Conservation (phyloP, 1,140 invertebrate genomes). For the Atta cephalotes region DNA sequence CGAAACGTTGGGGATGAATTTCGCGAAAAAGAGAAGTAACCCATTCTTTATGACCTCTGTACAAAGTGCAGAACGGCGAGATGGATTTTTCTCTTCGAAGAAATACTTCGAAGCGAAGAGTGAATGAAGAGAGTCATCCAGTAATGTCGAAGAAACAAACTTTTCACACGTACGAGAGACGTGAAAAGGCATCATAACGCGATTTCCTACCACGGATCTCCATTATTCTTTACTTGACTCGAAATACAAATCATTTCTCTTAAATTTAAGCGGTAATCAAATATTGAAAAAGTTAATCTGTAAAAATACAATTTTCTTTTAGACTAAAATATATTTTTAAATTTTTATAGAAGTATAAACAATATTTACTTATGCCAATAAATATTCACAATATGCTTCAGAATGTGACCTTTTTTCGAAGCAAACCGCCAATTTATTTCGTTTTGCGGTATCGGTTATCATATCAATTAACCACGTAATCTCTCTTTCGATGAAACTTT, state of each 20-base stretch:
- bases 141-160: constrained; percentile 51
- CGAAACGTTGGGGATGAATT: constrained; percentile 3
- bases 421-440: neutral
- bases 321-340: neutral
- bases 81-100: neutral
- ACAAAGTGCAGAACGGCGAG: constrained; percentile 11
- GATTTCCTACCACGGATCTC: constrained; percentile 36
- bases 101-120: neutral
- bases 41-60: constrained; percentile 16
- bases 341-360: neutral
- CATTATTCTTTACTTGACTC: constrained; percentile 58
- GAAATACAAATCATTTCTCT: neutral
- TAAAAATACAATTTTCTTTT: neutral
- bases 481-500: neutral
- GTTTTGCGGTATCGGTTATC: neutral
- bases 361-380: constrained; percentile 56
- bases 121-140: constrained; percentile 36
- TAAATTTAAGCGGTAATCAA: neutral
- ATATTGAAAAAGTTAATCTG: neutral
- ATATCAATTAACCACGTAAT: neutral
- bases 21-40: constrained; percentile 16
- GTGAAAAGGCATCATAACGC: constrained; percentile 49
- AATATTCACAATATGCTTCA: constrained; percentile 44
- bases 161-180: constrained; percentile 24
- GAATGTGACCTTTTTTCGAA: constrained; percentile 3